Conservation (phyloP, 64 coral and sea anemone species). For the Astreopora myriophthalma region DNA sequence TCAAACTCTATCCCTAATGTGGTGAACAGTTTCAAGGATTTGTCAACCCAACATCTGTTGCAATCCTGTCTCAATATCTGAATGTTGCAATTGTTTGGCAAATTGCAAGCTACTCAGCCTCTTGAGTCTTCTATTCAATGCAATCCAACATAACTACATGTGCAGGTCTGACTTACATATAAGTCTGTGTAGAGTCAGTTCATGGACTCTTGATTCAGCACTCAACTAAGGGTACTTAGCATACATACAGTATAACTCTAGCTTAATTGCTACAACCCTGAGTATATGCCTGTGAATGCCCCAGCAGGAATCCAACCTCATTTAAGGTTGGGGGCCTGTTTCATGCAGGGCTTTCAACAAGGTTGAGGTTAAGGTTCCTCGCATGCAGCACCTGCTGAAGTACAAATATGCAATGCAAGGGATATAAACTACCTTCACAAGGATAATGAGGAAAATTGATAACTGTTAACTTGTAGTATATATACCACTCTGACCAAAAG, state of each 20-base stretch:
- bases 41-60: no score
- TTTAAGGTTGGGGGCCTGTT: background rate
- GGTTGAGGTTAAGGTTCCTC: background rate
- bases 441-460: background rate
- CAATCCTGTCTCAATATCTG: no score
- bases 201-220: background rate
- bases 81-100: no score
- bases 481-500: no score
- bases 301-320: background rate
- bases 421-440: background rate
- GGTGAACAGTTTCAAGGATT: no score
- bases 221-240: no score
- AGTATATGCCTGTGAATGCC: background rate
- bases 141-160: background rate
- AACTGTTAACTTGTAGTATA: background rate
- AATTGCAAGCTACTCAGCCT: no score
- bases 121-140: no score
- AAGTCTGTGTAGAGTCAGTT: background rate
- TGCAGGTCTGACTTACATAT: background rate
- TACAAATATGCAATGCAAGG: background rate
- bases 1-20: no score
- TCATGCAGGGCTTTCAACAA: background rate
- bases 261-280: background rate
- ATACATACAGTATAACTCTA: no score
- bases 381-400: background rate